phyloP scores from a whole-genome alignment of 2,888 invertebrate genomes.

The Andrena dorsata region DNA sequence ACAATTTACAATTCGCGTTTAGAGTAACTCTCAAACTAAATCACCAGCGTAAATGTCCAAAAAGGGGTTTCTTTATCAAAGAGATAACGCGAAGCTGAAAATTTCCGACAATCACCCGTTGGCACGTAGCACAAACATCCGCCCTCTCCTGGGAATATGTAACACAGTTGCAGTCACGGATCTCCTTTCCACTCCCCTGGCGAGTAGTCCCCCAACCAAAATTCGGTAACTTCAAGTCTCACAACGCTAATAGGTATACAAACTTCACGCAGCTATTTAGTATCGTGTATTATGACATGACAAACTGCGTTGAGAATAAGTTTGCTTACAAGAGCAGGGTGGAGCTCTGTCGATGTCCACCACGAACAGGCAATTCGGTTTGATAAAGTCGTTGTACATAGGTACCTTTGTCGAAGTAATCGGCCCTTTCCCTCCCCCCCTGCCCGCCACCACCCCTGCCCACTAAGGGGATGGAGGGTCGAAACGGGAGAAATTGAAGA shows the following conservation, averaged over 20 bases:
- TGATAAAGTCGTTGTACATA: conserved; percentile 39
- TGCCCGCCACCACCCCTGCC: too few relatives aligned
- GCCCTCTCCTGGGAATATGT: neutral
- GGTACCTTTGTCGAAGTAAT: neutral
- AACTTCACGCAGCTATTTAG: neutral
- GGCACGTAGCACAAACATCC: neutral
- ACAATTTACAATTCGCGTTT: too few relatives aligned
- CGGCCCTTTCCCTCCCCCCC: conserved; percentile 17
- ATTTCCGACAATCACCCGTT: neutral
- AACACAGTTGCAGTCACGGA: neutral
- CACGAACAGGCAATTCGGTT: neutral
- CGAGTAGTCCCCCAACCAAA: neutral
- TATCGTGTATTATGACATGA: neutral
- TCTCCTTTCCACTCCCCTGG: neutral
- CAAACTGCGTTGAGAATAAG: neutral
- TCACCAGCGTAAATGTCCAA: neutral
- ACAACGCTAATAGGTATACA: neutral
- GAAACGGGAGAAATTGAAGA: conserved; percentile 27
- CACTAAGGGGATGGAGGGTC: neutral
- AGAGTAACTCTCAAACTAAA: too few relatives aligned
- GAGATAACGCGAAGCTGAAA: neutral
- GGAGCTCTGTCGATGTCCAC: neutral
- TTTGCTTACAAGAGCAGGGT: neutral
- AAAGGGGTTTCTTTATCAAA: neutral
- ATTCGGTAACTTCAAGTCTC: neutral